phyloP scores from a whole-genome alignment of 2,113 vertebrate species.

The Hyperopisus bebe region DNA sequence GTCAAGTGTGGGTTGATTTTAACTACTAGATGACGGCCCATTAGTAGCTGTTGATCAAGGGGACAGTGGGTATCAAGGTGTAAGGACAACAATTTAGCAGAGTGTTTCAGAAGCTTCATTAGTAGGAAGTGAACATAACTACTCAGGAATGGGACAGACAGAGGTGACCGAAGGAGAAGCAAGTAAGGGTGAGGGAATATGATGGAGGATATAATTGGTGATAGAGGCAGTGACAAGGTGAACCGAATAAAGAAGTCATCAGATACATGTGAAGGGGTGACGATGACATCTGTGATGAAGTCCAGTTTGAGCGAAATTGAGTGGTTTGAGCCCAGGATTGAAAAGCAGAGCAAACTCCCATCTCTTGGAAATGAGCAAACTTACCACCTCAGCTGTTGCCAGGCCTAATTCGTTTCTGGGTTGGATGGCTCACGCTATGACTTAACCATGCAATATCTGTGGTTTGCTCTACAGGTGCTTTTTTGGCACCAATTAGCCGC shows the following conservation, averaged over 20 bases:
- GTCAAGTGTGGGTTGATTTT: background rate
- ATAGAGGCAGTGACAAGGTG: background rate
- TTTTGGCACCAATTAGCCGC: background rate
- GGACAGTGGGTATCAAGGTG: background rate
- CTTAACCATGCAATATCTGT: background rate
- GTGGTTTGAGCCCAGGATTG: background rate
- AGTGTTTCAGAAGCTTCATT: no score
- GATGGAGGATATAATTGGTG: no score
- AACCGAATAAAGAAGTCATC: background rate
- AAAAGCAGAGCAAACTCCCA: background rate
- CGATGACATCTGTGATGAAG: background rate
- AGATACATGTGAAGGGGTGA: background rate
- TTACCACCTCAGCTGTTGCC: background rate
- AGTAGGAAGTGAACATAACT: no score
- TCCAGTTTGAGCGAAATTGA: background rate
- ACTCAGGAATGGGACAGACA: background rate
- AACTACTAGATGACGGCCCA: background rate
- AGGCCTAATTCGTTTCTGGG: background rate
- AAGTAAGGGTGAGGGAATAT: no score
- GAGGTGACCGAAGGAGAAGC: background rate
- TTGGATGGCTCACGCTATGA: background rate
- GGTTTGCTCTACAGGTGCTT: background rate
- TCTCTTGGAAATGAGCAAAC: background rate
- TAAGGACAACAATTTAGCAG: no score
- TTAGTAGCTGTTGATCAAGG: background rate